Conservation (phyloP, 2,888 invertebrate species). For the Uropetala carovei region DNA sequence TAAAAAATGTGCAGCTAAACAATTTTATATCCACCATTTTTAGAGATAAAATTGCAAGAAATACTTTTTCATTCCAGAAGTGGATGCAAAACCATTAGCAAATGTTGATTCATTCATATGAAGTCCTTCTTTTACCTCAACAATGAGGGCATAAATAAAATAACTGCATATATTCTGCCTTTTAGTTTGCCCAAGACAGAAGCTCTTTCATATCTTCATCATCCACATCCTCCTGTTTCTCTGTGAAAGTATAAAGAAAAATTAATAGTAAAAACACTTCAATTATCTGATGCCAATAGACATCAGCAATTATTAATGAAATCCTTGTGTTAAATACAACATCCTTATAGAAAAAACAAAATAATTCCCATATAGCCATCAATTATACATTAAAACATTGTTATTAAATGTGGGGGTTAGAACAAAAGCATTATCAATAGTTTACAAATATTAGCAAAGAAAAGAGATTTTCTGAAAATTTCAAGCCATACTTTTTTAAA, state of each 20-base stretch:
- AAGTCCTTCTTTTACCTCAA: slow-evolving; percentile 39
- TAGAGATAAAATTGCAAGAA: slow-evolving; percentile 55
- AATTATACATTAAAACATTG: no score
- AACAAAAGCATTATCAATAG: no score
- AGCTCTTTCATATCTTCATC: slow-evolving; percentile 87
- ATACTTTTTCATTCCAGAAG: slow-evolving; percentile 9
- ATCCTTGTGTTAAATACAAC: no score
- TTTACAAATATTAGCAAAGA: no score
- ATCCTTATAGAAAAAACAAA: no score
- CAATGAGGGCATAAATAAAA: slow-evolving; percentile 39
- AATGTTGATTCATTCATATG: slow-evolving; percentile 43
- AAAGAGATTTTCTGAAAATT: no score
- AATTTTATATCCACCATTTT: slow-evolving; percentile 34
- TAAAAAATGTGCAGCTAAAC: slow-evolving; percentile 55
- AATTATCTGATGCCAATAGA: no score
- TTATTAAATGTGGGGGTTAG: no score
- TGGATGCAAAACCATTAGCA: slow-evolving; percentile 27
- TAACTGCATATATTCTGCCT: neutral
- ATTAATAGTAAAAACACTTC: neutral
- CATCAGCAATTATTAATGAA: no score
- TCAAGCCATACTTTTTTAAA: no score
- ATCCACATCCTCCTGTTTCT: slow-evolving; percentile 77
- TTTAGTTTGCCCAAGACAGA: slow-evolving; percentile 86
- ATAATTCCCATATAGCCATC: no score
- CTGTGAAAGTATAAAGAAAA: slow-evolving; percentile 74